phyloP scores from a whole-genome alignment of 2,797 vertebrate genomes.

The Falco peregrinus region DNA sequence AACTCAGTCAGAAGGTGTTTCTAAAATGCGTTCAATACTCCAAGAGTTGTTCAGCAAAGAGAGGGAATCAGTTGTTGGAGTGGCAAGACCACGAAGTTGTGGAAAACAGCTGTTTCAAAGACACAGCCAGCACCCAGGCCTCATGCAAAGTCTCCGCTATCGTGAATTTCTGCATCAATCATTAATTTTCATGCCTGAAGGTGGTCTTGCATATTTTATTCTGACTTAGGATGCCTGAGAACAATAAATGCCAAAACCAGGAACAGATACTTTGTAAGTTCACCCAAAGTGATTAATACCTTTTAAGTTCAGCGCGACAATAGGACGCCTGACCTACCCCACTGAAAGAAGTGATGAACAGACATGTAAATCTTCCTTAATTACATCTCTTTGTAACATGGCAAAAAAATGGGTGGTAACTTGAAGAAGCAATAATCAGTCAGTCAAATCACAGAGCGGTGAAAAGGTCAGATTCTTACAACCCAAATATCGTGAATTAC shows the following conservation, averaged over 20 bases:
- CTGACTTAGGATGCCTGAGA: slow-evolving; percentile 18
- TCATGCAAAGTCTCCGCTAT: not conserved
- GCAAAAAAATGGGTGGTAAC: not conserved
- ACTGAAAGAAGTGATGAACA: not conserved
- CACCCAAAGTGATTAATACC: not conserved
- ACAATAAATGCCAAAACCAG: not conserved
- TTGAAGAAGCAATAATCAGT: not conserved
- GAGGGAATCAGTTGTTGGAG: not conserved
- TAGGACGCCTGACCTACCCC: not conserved
- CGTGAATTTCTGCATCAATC: not conserved
- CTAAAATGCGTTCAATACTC: not conserved
- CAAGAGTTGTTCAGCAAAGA: not conserved
- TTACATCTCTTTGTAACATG: not conserved
- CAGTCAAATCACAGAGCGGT: not conserved
- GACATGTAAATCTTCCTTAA: slow-evolving; percentile 25
- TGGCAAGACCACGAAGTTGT: not conserved
- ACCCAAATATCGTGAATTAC: not conserved
- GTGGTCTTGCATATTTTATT: not conserved
- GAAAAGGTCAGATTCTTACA: slow-evolving; percentile 1
- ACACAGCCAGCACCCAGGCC: not conserved
- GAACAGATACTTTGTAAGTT: not conserved
- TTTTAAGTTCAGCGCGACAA: not conserved
- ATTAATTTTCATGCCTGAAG: not conserved
- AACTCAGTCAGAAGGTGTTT: not conserved
- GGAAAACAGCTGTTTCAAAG: not conserved